phyloP scores from a whole-genome alignment of 1,140 invertebrate genomes.

The Drosophila nikananu region DNA sequence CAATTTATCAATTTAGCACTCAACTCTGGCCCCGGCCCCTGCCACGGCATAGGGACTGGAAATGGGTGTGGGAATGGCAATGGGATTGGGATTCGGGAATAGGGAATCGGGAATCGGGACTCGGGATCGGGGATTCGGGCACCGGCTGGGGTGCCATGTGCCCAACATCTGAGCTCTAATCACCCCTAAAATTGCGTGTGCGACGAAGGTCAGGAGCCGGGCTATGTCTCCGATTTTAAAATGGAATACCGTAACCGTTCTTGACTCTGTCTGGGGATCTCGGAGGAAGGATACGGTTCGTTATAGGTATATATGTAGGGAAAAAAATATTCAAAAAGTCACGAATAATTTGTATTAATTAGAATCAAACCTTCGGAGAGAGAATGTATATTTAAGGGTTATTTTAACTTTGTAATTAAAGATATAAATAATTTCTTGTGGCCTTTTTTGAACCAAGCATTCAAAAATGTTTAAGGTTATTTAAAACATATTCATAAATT shows the following conservation, averaged over 20 bases:
- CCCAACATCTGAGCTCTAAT: conserved; percentile 65
- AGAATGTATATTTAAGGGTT: background rate
- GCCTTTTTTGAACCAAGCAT: background rate
- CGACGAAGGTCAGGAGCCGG: conserved; percentile 65
- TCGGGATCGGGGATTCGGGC: conserved; percentile 1
- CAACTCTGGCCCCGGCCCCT: conserved; percentile 46
- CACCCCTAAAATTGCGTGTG: conserved; percentile 79
- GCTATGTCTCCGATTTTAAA: conserved; percentile 6
- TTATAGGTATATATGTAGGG: background rate
- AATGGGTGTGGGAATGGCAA: conserved; percentile 9
- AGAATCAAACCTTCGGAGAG: too few species aligned
- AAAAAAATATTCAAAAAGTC: background rate
- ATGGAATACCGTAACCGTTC: conserved; percentile 43
- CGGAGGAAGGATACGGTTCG: background rate
- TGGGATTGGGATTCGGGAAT: conserved; percentile 11
- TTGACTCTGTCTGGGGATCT: background rate
- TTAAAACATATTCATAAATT: background rate
- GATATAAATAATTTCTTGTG: too few species aligned
- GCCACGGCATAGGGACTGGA: conserved; percentile 7
- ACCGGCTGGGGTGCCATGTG: conserved; percentile 47
- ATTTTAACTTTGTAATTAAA: too few species aligned
- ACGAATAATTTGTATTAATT: conserved; percentile 1
- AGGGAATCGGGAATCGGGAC: background rate
- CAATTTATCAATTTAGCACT: conserved; percentile 83
- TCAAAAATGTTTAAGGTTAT: background rate